These are phyloP conservation scores for Cisticola juncidis DNA, from an alignment of 2,113 vertebrate genomes.

Conservation along the genomic window DNA sequence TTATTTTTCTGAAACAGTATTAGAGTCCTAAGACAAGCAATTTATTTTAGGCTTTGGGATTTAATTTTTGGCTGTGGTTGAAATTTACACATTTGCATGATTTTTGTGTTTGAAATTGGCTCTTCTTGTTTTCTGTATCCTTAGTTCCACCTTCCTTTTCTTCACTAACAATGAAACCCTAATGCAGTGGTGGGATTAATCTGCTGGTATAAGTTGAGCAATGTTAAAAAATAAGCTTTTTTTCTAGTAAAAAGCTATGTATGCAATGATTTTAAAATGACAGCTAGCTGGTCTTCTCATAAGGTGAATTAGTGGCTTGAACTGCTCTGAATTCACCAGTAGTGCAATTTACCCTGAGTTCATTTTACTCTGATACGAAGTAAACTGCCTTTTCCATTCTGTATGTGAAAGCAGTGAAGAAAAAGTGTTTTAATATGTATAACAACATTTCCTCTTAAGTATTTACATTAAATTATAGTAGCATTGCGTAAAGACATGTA, in stretches of 20 bases:
- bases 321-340: not conserved
- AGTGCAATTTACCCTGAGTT: not conserved
- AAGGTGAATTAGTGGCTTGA: not conserved
- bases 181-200: not conserved
- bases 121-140: not conserved
- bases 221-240: not conserved
- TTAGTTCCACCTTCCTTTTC: not conserved
- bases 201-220: not conserved
- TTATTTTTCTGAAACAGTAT: not conserved
- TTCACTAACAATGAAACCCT: conserved; percentile 3
- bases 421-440: not conserved
- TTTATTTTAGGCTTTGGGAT: not conserved
- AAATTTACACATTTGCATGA: not conserved
- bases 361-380: not conserved
- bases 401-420: not conserved
- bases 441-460: not conserved
- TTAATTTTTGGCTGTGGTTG: not conserved
- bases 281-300: not conserved
- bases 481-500: not conserved
- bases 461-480: not conserved
- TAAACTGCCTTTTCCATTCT: not conserved
- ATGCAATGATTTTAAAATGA: not conserved
- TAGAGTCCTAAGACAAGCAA: not conserved
- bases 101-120: not conserved
- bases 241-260: not conserved